Evolutionary conservation across 2,113 vertebrate species (phyloP), one percentile per base, ranked within the genome.

Genomic region (Clupea harengus): DNA sequence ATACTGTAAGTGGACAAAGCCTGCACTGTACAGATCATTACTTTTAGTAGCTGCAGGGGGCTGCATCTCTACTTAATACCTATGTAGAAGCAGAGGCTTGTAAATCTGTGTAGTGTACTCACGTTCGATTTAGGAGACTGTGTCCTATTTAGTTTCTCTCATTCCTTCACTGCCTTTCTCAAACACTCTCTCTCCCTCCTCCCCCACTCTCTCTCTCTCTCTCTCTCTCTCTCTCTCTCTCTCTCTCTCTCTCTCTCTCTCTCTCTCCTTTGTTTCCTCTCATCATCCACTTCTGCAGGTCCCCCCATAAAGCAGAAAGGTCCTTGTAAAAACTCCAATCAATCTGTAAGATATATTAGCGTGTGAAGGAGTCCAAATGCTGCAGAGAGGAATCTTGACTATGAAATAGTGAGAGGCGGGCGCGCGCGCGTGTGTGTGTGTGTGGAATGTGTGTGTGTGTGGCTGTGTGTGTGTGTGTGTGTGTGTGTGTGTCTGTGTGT

Each of bases 201-300:
- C 45, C 17, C 50, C 25, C 72, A 54, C 84, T 32, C 82, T 80
- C 87, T 46, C 60, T 78, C 80, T 13, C 81, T 75, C 86, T 25
- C 86, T 52, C 83, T 81, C 50, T 85, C 84, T 64, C 81, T 44
- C 81, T 64, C 86, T 45, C 57, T 54, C 83, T 22, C 82, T 44
- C 81, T 67, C 75, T 84, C 44, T 45, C 44, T 82, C 82, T 32
- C 57, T 82, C 82, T 83, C 82, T 72, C 75, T 64, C 10, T 25
- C 25, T 10, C 64, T 72, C 64, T 72, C n/a, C 64, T 72, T 25
- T 72, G n/a, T 11, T 72, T 72, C 64, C n/a, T 28, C 22, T 72
- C 64, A 72, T 25, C 64, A 28, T 72, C 64, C 64, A 72, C 64
- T 72, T 72, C 28, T 32, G 64, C 64, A 72, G 64, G 64, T 72